These are phyloP conservation scores for Willowsia nigromaculata DNA, from an alignment of 2,888 invertebrate species.

Conservation along the genomic window DNA sequence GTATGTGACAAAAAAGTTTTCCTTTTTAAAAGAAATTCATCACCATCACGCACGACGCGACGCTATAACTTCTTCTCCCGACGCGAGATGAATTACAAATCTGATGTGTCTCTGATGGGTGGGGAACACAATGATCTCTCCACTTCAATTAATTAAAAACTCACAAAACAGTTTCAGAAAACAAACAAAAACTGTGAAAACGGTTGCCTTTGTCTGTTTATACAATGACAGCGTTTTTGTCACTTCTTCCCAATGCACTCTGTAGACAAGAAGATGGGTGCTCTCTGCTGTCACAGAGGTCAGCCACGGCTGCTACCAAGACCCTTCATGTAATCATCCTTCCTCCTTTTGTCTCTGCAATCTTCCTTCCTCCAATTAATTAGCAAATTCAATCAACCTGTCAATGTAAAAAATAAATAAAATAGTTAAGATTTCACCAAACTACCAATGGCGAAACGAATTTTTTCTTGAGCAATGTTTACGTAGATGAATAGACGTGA, in stretches of 20 bases:
- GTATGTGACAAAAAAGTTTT: neutral
- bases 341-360: neutral
- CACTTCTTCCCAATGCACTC: neutral
- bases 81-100: constrained; percentile 9
- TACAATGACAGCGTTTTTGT: neutral
- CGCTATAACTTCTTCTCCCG: neutral
- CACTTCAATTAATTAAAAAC: constrained; percentile 27
- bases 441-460: neutral
- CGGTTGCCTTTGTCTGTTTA: constrained; percentile 1
- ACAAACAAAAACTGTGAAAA: constrained; percentile 13
- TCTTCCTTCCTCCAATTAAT: constrained; percentile 50
- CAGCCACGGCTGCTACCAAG: constrained; percentile 21
- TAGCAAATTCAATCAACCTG: constrained; percentile 59
- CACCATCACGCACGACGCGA: neutral
- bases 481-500: neutral
- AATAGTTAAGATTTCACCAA: constrained; percentile 15
- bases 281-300: constrained; percentile 20
- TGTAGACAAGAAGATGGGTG: neutral
- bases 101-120: neutral
- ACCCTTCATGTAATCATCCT: constrained; percentile 59
- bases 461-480: neutral
- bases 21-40: neutral
- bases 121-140: neutral
- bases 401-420: constrained; percentile 42
- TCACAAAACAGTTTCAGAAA: constrained; percentile 15